phyloP scores from a whole-genome alignment of 37 sponge, comb jelly and placozoan genomes.

The Crambe crambe region DNA sequence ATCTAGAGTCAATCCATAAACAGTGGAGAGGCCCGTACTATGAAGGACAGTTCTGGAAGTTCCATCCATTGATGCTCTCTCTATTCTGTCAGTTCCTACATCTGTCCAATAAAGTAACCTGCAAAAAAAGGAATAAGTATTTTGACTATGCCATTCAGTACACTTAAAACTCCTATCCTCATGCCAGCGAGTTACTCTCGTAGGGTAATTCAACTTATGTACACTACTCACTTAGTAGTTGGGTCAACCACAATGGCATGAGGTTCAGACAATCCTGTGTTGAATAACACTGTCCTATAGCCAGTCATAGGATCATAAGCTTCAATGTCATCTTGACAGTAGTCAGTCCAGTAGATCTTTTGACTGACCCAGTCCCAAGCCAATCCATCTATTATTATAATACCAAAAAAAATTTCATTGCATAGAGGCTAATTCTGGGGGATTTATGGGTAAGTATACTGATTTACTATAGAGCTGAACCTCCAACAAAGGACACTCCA shows the following conservation, averaged over 20 bases:
- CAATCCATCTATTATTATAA: conserved; percentile 35
- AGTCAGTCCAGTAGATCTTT: conserved; percentile 69
- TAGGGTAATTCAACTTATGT: conserved; percentile 19
- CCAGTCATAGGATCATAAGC: conserved; percentile 16
- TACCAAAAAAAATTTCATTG: too few relatives aligned
- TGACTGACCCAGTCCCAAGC: conserved; percentile 71
- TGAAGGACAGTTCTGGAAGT: conserved; percentile 8
- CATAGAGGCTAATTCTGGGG: too few relatives aligned
- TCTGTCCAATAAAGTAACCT: conserved; percentile 12
- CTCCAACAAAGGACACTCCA: too few relatives aligned
- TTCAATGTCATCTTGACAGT: conserved; percentile 8
- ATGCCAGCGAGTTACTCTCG: too few relatives aligned
- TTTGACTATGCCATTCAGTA: too few relatives aligned
- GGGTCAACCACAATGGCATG: conserved; percentile 40
- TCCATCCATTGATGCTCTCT: conserved; percentile 19
- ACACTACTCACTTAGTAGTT: conserved; percentile 25
- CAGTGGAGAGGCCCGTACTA: conserved; percentile 9
- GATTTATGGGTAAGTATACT: too few relatives aligned
- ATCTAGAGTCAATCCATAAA: conserved; percentile 63
- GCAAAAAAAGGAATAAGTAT: too few relatives aligned
- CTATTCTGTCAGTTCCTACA: conserved; percentile 20
- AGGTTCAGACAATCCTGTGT: not conserved
- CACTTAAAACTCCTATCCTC: too few relatives aligned
- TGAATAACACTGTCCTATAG: conserved; percentile 8
- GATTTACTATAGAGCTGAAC: too few relatives aligned